phyloP scores from a whole-genome alignment of 2,888 invertebrate genomes.

The Calameuta idolon region DNA sequence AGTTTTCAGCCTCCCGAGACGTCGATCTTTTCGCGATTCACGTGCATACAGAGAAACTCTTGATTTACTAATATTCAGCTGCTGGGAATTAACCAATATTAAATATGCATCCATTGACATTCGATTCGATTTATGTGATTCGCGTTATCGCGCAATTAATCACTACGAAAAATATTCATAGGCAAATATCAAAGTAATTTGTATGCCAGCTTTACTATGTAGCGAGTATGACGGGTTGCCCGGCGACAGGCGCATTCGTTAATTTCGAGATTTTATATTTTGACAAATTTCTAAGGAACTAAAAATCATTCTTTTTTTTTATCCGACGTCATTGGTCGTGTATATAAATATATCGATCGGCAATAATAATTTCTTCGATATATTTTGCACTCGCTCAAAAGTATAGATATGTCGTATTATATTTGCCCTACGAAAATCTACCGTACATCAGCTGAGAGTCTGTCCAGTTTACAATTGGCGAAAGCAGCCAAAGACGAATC shows the following conservation, averaged over 20 bases:
- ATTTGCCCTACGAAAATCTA: background rate
- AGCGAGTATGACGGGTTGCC: background rate
- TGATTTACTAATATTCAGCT: background rate
- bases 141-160: background rate
- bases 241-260: background rate
- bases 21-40: background rate
- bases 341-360: background rate
- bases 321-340: background rate
- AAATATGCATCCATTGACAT: background rate
- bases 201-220: background rate
- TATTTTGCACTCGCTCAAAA: background rate
- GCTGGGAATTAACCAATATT: background rate
- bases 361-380: background rate
- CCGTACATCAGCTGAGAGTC: background rate
- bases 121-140: background rate
- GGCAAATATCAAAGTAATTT: background rate
- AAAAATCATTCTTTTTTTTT: background rate
- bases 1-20: background rate
- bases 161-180: background rate
- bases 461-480: background rate
- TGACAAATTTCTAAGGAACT: background rate
- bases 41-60: background rate
- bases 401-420: background rate
- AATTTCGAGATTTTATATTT: background rate
- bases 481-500: slow-evolving; percentile 26